phyloP scores from a whole-genome alignment of 2,113 vertebrate genomes.

The Indicator indicator region DNA sequence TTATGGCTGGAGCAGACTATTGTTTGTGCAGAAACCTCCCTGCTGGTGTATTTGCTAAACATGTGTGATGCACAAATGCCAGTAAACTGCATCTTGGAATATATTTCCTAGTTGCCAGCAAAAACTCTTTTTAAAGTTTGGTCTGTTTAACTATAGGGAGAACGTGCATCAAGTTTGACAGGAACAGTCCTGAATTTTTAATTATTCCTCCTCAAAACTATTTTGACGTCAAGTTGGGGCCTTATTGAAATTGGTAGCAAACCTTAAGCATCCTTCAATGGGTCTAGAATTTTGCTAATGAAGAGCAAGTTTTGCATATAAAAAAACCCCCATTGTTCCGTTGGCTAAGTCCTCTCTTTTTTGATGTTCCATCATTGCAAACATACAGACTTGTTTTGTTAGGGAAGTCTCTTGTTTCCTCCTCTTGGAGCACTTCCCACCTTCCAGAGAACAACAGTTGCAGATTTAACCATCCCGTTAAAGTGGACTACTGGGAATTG shows the following conservation, averaged over 20 bases:
- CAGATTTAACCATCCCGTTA: not conserved
- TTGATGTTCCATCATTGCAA: not conserved
- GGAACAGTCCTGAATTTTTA: not conserved
- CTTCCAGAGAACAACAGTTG: not conserved
- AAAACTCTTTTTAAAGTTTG: constrained; percentile 27
- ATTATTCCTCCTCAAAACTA: not conserved
- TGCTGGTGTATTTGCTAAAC: constrained; percentile 64
- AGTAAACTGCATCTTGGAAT: constrained; percentile 24
- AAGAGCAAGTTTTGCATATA: not conserved
- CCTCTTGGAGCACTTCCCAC: not conserved
- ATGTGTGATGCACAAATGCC: constrained; percentile 55
- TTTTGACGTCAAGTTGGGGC: not conserved
- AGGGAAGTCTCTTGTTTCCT: not conserved
- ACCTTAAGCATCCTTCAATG: not conserved
- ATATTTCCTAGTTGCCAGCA: not conserved
- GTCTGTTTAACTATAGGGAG: not conserved
- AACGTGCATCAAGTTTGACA: not conserved
- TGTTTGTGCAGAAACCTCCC: constrained; percentile 58
- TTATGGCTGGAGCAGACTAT: constrained; percentile 38
- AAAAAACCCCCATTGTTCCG: not conserved
- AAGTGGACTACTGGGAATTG: not conserved
- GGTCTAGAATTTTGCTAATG: not conserved
- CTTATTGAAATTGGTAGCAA: not conserved
- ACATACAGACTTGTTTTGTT: not conserved
- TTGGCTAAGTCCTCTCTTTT: not conserved